Percentiles rank a stretch among this genome's conserved stretches.
Evolutionary conservation across 2,888 invertebrate species (phyloP).

Genomic region (Trichopria drosophilae): DNA sequence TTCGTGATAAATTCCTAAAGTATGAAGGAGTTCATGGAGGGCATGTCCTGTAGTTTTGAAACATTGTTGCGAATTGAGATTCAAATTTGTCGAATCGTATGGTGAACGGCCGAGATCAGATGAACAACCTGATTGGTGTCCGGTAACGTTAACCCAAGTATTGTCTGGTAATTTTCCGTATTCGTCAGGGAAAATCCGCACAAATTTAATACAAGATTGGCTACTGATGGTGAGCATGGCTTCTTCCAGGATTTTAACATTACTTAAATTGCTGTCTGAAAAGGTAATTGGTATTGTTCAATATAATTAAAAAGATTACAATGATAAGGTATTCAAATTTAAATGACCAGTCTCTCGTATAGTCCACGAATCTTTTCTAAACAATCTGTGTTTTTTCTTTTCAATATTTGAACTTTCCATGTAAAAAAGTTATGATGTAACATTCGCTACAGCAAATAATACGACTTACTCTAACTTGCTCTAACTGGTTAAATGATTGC

Average conservation of each 20-base stretch:
- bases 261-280: too few species aligned
- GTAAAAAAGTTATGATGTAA: too few species aligned
- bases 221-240: conserved; percentile 31
- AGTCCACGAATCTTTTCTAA: too few species aligned
- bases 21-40: conserved; percentile 36
- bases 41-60: conserved; percentile 31
- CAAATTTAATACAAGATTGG: conserved; percentile 29
- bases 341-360: too few species aligned
- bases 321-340: too few species aligned
- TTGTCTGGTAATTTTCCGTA: conserved; percentile 16
- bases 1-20: conserved; percentile 35
- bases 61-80: conserved; percentile 29
- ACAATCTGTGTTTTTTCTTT: too few species aligned
- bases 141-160: conserved; percentile 35
- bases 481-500: too few species aligned
- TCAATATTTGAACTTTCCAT: too few species aligned
- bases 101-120: conserved; percentile 31
- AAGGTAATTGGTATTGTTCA: too few species aligned
- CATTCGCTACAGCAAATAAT: too few species aligned
- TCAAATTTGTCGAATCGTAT: conserved; percentile 20
- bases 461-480: too few species aligned
- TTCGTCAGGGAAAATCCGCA: conserved; percentile 27
- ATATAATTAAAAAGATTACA: conserved; percentile 12
- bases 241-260: conserved; percentile 25
- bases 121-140: conserved; percentile 29